A percentile compares a stretch with the other conserved stretches of the same genome.
Evolutionary conservation across 2,113 vertebrate genomes (phyloP).

Genomic region (Lampris incognitus): DNA sequence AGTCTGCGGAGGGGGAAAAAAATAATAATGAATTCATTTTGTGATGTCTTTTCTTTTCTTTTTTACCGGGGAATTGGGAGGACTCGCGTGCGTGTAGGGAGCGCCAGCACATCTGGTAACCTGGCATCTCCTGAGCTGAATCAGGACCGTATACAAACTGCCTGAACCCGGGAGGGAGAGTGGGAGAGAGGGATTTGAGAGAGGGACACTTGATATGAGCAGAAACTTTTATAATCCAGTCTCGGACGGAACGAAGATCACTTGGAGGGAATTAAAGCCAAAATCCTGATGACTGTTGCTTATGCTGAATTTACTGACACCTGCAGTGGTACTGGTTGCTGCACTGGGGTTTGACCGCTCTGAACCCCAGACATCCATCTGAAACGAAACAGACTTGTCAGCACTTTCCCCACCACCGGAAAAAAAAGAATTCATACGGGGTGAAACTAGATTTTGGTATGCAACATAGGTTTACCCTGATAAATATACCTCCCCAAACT

Average conservation of each 20-base stretch:
- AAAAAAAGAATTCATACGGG: too few relatives aligned
- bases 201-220: slow-evolving; percentile 21
- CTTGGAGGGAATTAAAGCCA: too few relatives aligned
- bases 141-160: slow-evolving; percentile 17
- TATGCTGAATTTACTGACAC: too few relatives aligned
- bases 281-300: too few relatives aligned
- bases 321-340: too few relatives aligned
- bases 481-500: too few relatives aligned
- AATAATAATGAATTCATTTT: slow-evolving; percentile 40
- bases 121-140: slow-evolving; percentile 37
- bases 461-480: too few relatives aligned
- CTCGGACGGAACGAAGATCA: background rate
- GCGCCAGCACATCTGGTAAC: slow-evolving; percentile 69
- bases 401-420: too few relatives aligned
- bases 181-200: background rate
- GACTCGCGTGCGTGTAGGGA: slow-evolving; percentile 42
- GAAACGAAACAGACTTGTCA: too few relatives aligned
- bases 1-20: slow-evolving; percentile 13
- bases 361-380: too few relatives aligned
- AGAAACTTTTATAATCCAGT: slow-evolving; percentile 11
- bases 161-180: background rate
- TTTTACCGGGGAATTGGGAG: slow-evolving; percentile 15
- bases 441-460: too few relatives aligned
- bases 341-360: too few relatives aligned
- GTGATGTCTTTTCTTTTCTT: slow-evolving; percentile 19